These are phyloP conservation scores for Tadarida brasiliensis DNA, from an alignment of 2,797 vertebrate genomes.

Conservation along the genomic window DNA sequence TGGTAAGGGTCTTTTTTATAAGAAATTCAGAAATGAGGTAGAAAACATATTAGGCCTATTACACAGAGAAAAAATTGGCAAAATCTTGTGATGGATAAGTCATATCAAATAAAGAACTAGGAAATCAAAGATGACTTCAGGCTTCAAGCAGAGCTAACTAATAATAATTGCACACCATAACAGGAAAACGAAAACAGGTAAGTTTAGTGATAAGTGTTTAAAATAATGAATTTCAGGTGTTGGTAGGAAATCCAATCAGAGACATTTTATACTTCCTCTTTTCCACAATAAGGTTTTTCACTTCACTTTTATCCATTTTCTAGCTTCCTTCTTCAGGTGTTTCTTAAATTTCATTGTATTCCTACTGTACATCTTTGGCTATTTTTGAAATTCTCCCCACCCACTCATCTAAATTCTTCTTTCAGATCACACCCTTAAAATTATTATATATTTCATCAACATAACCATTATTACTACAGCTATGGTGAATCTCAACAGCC, in stretches of 20 bases:
- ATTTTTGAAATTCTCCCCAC: neutral
- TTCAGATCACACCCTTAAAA: constrained; percentile 23
- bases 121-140: constrained; percentile 1
- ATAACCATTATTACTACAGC: neutral
- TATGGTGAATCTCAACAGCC: neutral
- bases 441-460: constrained; percentile 44
- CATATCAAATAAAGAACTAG: neutral
- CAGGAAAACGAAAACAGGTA: neutral
- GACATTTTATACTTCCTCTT: neutral
- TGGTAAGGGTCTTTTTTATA: neutral
- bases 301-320: neutral
- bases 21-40: constrained; percentile 35
- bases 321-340: neutral
- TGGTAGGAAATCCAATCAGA: neutral
- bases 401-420: neutral
- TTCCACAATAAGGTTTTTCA: neutral
- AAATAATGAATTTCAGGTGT: constrained; percentile 36
- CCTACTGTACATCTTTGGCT: neutral
- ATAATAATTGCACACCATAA: neutral
- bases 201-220: neutral
- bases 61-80: constrained; percentile 6
- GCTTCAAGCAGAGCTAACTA: constrained; percentile 42
- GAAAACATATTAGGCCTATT: constrained; percentile 35
- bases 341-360: neutral
- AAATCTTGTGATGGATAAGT: neutral